Percentiles rank a stretch among this genome's conserved stretches.
Evolutionary conservation across 2,113 vertebrate species (phyloP).

Genomic region (Urocynchramus pylzowi): DNA sequence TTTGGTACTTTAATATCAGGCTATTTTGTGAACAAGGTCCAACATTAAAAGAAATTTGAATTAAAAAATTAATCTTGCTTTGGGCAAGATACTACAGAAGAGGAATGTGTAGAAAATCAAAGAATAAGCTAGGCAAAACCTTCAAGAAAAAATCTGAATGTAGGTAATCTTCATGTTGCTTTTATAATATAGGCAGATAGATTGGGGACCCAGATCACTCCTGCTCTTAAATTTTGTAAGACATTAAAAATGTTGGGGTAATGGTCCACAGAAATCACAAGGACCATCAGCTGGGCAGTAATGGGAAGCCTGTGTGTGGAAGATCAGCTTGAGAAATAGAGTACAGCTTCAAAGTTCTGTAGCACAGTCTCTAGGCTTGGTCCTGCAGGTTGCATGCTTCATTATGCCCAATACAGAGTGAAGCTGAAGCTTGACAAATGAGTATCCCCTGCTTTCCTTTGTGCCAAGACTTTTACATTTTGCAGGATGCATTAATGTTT

Average conservation of each 20-base stretch:
- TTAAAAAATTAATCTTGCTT: constrained; percentile 27
- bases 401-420: background rate
- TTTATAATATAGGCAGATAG: background rate
- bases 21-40: background rate
- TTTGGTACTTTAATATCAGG: background rate
- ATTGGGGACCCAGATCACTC: background rate
- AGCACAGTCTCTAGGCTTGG: background rate
- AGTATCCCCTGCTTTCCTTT: background rate
- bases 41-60: constrained; percentile 28
- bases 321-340: background rate
- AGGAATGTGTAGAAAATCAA: background rate
- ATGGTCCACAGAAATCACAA: background rate
- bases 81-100: background rate
- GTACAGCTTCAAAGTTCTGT: background rate
- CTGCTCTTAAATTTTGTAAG: background rate
- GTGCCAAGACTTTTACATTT: constrained; percentile 1
- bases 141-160: background rate
- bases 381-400: constrained; percentile 1
- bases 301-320: background rate
- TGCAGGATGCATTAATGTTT: constrained; percentile 10
- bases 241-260: background rate
- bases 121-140: background rate
- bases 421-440: constrained; percentile 8
- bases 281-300: background rate
- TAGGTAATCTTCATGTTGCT: background rate